Percentiles rank a stretch among this genome's conserved stretches.
These are phyloP conservation scores for Caenorhabditis sp. DNA, from an alignment of 2,888 invertebrate genomes.

Conservation along the genomic window DNA sequence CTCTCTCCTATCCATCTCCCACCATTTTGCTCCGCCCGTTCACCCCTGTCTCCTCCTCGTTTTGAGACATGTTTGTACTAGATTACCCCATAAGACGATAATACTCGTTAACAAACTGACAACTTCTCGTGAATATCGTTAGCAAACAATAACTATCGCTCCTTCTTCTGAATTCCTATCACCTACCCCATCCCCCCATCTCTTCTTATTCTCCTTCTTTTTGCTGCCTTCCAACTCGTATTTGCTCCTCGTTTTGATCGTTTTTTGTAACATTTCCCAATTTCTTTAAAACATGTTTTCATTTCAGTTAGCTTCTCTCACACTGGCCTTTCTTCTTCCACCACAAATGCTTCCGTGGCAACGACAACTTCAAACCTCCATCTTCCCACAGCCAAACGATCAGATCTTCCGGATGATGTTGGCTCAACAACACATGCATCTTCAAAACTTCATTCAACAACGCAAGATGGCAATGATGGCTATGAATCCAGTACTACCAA, in stretches of 20 bases:
- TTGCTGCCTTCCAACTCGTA: constrained; percentile 6
- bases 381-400: constrained; percentile 63
- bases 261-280: constrained; percentile 38
- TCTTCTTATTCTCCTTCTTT: constrained; percentile 23
- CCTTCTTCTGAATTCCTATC: constrained; percentile 49
- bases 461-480: constrained; percentile 43
- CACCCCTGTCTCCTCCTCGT: not conserved
- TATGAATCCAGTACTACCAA: constrained; percentile 27
- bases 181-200: constrained; percentile 1
- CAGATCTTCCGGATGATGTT: constrained; percentile 52
- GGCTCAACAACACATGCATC: constrained; percentile 50
- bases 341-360: constrained; percentile 62
- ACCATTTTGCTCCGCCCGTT: constrained; percentile 51
- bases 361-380: constrained; percentile 52
- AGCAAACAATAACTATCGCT: constrained; percentile 59
- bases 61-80: constrained; percentile 48
- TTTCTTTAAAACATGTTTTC: constrained; percentile 21
- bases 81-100: constrained; percentile 61
- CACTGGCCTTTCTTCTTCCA: not conserved
- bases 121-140: constrained; percentile 57
- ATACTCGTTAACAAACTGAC: constrained; percentile 62
- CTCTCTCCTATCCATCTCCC: not conserved
- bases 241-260: constrained; percentile 41
- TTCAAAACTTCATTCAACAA: constrained; percentile 56
- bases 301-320: constrained; percentile 1